Conservation (phyloP, 2,797 vertebrate genomes). For the Bufotes viridis region DNA sequence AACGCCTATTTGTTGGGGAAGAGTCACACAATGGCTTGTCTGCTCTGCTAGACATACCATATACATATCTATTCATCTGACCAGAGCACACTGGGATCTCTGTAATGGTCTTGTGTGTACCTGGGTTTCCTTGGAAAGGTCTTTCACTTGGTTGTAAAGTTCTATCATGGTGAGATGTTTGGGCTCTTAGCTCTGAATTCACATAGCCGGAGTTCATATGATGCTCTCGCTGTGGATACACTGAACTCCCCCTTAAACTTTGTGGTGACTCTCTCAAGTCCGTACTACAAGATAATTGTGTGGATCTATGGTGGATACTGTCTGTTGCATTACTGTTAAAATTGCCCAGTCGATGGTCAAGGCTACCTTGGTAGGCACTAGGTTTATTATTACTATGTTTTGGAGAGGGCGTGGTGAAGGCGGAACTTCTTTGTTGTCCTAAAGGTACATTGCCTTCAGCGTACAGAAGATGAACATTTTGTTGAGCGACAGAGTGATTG, state of each 20-base stretch:
- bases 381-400: slow-evolving; percentile 15
- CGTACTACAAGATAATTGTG: not conserved
- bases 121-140: not conserved
- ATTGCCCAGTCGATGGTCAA: slow-evolving; percentile 20
- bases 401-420: slow-evolving; percentile 23
- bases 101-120: slow-evolving; percentile 62
- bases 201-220: not conserved
- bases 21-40: not conserved
- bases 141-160: not conserved
- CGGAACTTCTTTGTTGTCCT: slow-evolving; percentile 20
- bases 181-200: not conserved
- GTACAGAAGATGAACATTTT: slow-evolving; percentile 23
- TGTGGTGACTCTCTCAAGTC: not conserved
- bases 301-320: slow-evolving; percentile 18
- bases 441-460: slow-evolving; percentile 8
- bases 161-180: not conserved
- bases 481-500: not conserved
- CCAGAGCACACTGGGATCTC: slow-evolving; percentile 69
- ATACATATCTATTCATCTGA: not conserved
- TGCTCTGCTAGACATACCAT: not conserved
- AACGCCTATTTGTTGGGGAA: not conserved
- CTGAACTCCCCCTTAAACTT: not conserved
- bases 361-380: slow-evolving; percentile 8
- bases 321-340: slow-evolving; percentile 7
- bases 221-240: not conserved